A percentile compares a stretch with the other conserved stretches of the same genome.
Conservation (phyloP, 1,140 invertebrate species). For the Lepidurus apus region DNA sequence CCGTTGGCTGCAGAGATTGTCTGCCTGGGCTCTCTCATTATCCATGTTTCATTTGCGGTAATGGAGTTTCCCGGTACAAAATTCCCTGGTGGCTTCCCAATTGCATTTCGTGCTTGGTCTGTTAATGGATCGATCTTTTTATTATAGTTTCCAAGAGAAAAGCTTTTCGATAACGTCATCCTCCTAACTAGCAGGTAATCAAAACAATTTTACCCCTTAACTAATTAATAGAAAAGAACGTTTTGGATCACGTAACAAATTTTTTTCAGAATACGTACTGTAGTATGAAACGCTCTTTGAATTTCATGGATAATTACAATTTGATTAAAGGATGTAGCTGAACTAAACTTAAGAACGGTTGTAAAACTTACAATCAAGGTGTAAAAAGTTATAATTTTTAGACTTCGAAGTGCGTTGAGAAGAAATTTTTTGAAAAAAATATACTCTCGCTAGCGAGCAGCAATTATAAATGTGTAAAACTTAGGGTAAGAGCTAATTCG, state of each 20-base stretch:
- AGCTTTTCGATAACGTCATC: slow-evolving; percentile 7
- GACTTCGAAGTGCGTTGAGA: no score
- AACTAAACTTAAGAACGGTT: no score
- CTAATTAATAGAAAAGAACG: background rate
- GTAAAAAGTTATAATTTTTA: no score
- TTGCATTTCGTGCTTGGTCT: slow-evolving; percentile 9
- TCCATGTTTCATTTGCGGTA: slow-evolving; percentile 21
- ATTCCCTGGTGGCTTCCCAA: slow-evolving; percentile 16
- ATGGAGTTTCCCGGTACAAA: slow-evolving; percentile 18
- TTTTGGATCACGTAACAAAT: background rate
- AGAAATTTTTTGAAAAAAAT: no score
- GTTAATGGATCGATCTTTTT: slow-evolving; percentile 19
- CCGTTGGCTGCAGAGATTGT: slow-evolving; percentile 9
- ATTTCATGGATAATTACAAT: no score
- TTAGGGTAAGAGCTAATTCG: no score
- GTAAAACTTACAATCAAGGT: no score
- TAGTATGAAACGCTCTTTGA: no score
- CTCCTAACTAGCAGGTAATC: background rate
- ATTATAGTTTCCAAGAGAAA: background rate
- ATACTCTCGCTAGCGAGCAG: no score
- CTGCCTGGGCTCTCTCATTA: slow-evolving; percentile 14
- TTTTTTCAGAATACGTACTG: background rate
- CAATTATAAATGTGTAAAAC: no score
- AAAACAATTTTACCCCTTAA: background rate
- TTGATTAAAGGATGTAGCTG: no score